Conservation (phyloP, 2,888 invertebrate species). For the Cheilosia scutellata region DNA sequence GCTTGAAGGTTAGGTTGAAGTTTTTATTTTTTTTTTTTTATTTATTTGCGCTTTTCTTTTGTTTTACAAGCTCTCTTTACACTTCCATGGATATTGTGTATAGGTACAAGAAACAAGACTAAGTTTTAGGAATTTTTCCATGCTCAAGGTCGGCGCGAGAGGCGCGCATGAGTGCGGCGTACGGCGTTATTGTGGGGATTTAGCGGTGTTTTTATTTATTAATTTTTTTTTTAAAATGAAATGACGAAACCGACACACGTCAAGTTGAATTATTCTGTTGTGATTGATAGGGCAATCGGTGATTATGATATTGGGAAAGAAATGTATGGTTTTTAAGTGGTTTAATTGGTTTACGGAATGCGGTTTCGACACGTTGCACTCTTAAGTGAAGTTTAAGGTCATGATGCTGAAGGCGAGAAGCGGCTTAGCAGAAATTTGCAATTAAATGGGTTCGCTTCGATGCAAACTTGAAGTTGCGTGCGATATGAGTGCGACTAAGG, state of each 20-base stretch:
- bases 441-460: no score
- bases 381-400: slow-evolving; percentile 25
- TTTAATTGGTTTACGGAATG: slow-evolving; percentile 10
- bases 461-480: no score
- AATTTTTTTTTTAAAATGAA: background rate
- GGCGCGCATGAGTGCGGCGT: slow-evolving; percentile 26
- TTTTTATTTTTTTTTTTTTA: background rate
- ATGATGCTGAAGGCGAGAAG: background rate
- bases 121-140: slow-evolving; percentile 37
- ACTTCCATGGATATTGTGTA: background rate
- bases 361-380: background rate
- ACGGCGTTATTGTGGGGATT: slow-evolving; percentile 6
- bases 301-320: slow-evolving; percentile 9
- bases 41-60: slow-evolving; percentile 9
- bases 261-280: slow-evolving; percentile 13
- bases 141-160: slow-evolving; percentile 32
- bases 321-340: slow-evolving; percentile 11
- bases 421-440: background rate
- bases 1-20: slow-evolving; percentile 27
- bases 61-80: background rate
- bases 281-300: slow-evolving; percentile 30
- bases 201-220: slow-evolving; percentile 11
- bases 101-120: background rate
- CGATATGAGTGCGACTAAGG: no score
- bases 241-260: slow-evolving; percentile 19